Conservation (phyloP, 2,888 invertebrate species). For the Meandrusa payeni region DNA sequence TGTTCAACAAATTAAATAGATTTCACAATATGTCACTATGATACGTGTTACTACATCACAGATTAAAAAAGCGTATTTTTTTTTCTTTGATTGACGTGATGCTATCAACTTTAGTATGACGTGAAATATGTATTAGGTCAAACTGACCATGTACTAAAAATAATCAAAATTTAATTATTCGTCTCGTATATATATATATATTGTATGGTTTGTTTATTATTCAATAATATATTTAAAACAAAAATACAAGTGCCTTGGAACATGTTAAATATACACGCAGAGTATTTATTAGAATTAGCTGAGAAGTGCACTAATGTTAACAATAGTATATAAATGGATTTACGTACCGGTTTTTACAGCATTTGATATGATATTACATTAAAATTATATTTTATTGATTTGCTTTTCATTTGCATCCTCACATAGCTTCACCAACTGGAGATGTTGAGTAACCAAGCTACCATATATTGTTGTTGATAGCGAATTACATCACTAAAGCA, state of each 20-base stretch:
- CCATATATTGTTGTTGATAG: background rate
- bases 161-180: no score
- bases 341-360: slow-evolving; percentile 13
- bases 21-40: background rate
- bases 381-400: slow-evolving; percentile 4
- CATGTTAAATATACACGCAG: background rate
- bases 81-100: no score
- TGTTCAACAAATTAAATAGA: no score
- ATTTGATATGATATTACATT: slow-evolving; percentile 18
- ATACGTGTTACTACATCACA: slow-evolving; percentile 3
- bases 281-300: background rate
- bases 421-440: no score
- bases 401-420: slow-evolving; percentile 7
- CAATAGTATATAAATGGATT: slow-evolving; percentile 7
- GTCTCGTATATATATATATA: no score
- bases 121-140: no score
- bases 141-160: no score
- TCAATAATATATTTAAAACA: slow-evolving; percentile 15
- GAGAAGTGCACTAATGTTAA: slow-evolving; percentile 4
- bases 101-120: no score
- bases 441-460: no score
- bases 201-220: no score
- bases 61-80: no score
- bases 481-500: background rate
- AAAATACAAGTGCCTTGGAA: slow-evolving; percentile 15